Percentiles rank a stretch among this genome's conserved stretches.
Evolutionary conservation across 2,888 invertebrate genomes (phyloP).

Genomic region (Resseliella maxima): DNA sequence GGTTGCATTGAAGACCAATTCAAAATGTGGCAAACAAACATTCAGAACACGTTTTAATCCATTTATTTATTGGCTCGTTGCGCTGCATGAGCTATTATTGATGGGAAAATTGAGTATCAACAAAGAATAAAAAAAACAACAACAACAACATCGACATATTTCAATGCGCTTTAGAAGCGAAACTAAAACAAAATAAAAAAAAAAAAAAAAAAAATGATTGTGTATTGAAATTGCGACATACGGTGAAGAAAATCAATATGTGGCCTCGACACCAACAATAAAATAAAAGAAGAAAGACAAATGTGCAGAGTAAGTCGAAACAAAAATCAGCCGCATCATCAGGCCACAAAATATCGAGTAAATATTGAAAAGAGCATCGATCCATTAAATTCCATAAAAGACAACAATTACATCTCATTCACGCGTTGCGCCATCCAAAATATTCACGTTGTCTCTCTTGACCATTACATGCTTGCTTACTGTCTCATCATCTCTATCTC

Average conservation of each 20-base stretch:
- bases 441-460: not conserved
- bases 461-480: not conserved
- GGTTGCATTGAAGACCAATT: not conserved
- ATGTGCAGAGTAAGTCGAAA: not conserved
- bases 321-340: not conserved
- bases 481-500: not conserved
- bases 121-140: not conserved
- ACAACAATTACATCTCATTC: conserved; percentile 44
- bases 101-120: conserved; percentile 31
- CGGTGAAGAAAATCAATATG: conserved; percentile 40
- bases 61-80: conserved; percentile 47
- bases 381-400: conserved; percentile 7
- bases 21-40: not conserved
- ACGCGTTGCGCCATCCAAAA: not conserved
- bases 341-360: not conserved
- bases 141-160: not conserved
- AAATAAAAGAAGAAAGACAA: not conserved
- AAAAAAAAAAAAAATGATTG: no score
- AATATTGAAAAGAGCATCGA: conserved; percentile 16
- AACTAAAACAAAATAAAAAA: not conserved
- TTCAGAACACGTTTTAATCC: conserved; percentile 48
- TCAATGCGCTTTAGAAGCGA: not conserved
- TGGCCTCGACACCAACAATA: not conserved
- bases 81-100: conserved; percentile 45
- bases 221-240: conserved; percentile 11